Base-by-base conservation (phyloP, 1,140 invertebrate genomes). In the Nephotettix cincticeps region DNA sequence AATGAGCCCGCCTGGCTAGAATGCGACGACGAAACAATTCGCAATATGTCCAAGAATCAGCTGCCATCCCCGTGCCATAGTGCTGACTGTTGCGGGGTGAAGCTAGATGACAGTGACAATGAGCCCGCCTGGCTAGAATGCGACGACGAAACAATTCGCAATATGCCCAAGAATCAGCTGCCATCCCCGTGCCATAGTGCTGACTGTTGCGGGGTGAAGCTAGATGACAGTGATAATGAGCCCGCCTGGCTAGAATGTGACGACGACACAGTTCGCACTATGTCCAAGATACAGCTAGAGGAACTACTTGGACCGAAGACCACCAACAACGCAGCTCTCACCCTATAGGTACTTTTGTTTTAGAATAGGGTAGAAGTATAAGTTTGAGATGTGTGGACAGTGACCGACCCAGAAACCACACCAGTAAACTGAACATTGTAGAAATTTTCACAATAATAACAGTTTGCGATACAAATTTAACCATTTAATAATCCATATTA, bases 21-120 rank as follows among this genome's bases (percentile, higher is more conserved):
- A 79, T 96, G 93, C 79, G 93, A 97, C 79, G 94, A 97, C 78
- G 94, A 96, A 74, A 89, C n/a, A n/a, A 90, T 96, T 14, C 89
- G 90, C 72, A 86, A 90, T 0, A 88, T 95, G 76, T 88, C 89
- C 1, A 86, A 88, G 75, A 84, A 89, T 64, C 92, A 96, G 77
- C 90, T 97, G n/a, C n/a, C n/a, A n/a, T 69, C 71, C n/a, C 66
- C 70, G 28, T 91, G 89, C 75, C 84, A 86, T 19, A 87, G 88
- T 73, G 81, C 87, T 63, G 87, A 91, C 27, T 92, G 90, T 77
- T 92, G 90, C 77, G 87, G 88, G 6, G 84, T 91, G 19, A 80
- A 83, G 43, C 56, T 78, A 17, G n/a, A n/a, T n/a, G 80, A 84
- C n/a, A n/a, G n/a, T 23, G 81, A 80, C 13, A 71, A 77, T 25